phyloP scores from a whole-genome alignment of 1,140 invertebrate genomes.

The Lamellibrachia luymesi region DNA sequence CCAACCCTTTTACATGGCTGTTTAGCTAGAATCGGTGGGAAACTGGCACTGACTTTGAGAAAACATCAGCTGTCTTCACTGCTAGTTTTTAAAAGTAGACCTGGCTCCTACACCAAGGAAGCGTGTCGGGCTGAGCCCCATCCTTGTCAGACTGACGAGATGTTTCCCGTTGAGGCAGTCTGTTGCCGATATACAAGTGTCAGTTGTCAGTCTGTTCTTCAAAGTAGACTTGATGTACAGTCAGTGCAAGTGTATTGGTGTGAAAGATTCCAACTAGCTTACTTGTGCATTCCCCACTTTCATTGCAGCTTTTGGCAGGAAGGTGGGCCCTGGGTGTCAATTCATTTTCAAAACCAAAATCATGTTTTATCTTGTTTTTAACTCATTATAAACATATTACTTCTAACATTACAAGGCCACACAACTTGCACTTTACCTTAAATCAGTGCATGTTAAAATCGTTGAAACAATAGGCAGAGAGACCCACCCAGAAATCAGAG shows the following conservation, averaged over 20 bases:
- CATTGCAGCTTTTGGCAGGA: background rate
- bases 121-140: background rate
- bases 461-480: background rate
- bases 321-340: background rate
- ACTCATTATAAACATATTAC: background rate
- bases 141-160: background rate
- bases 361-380: no score
- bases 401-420: background rate
- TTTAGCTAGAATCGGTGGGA: background rate
- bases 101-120: background rate
- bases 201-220: background rate
- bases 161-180: background rate
- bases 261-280: background rate
- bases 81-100: background rate
- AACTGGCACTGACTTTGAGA: background rate
- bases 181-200: background rate
- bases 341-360: no score
- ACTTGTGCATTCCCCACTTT: background rate
- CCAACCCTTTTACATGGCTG: background rate
- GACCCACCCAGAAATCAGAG: background rate
- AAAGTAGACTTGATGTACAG: background rate
- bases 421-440: background rate
- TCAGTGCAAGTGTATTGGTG: background rate
- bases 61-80: background rate
- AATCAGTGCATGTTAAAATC: background rate